Evolutionary conservation across 2,797 vertebrate species (phyloP).

Genomic region (Loris lydekkerianus): DNA sequence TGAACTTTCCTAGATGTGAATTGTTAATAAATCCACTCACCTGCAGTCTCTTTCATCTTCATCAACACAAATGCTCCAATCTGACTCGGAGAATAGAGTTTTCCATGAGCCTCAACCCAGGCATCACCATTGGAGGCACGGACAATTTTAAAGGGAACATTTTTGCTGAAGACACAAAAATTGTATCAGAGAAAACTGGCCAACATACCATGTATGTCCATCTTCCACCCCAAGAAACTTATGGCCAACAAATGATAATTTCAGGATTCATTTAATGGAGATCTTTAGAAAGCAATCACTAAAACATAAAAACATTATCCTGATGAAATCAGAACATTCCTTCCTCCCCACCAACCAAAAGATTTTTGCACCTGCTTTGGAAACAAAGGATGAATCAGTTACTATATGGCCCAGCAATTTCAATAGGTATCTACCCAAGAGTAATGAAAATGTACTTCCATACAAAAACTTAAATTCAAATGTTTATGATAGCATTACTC

Average conservation of each 20-base stretch:
- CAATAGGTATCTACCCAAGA: background rate
- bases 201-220: background rate
- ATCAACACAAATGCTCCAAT: constrained; percentile 97
- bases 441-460: constrained; percentile 5
- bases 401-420: background rate
- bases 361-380: constrained; percentile 4
- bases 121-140: constrained; percentile 98
- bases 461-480: background rate
- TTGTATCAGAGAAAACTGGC: constrained; percentile 19
- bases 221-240: background rate
- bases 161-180: constrained; percentile 91
- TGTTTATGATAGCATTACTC: background rate
- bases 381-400: background rate
- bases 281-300: background rate
- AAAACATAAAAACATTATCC: constrained; percentile 28
- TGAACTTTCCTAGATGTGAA: background rate
- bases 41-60: constrained; percentile 99
- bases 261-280: constrained; percentile 7
- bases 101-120: constrained; percentile 98
- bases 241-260: constrained; percentile 27
- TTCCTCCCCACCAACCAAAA: background rate
- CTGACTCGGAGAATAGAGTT: constrained; percentile 98
- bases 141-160: constrained; percentile 97
- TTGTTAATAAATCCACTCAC: constrained; percentile 84
- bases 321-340: background rate